Percentiles rank a stretch among this genome's conserved stretches.
Conservation (phyloP, 1,140 invertebrate genomes). For the Eurosta solidaginis region DNA sequence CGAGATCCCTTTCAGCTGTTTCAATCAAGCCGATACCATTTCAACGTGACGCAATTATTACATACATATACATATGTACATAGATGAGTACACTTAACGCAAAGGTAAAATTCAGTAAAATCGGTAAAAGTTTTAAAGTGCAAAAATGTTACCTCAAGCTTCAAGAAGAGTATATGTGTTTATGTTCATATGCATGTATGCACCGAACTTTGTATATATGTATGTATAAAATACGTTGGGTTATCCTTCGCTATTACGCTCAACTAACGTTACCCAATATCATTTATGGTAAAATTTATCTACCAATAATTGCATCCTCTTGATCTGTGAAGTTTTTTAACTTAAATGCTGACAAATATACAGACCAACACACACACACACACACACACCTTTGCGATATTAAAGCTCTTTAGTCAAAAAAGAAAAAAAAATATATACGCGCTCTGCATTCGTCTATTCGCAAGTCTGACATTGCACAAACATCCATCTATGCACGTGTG, state of each 20-base stretch:
- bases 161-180: too few species aligned
- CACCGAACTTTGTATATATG: too few species aligned
- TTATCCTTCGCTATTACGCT: conserved; percentile 17
- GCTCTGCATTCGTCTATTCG: neutral
- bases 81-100: neutral
- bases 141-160: neutral
- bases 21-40: neutral
- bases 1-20: neutral
- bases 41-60: too few species aligned
- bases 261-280: neutral
- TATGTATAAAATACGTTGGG: neutral
- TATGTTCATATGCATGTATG: too few species aligned
- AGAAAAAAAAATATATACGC: neutral
- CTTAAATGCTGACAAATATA: conserved; percentile 13
- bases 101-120: neutral
- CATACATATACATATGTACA: too few species aligned
- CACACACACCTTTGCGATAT: neutral
- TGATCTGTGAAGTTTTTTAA: neutral
- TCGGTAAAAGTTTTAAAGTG: conserved; percentile 2
- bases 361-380: conserved; percentile 32
- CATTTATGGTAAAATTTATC: conserved; percentile 29
- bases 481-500: neutral
- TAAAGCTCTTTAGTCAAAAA: neutral
- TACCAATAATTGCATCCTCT: conserved; percentile 26
- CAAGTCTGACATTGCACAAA: too few species aligned